Evolutionary conservation across 2,113 vertebrate species (phyloP).

Genomic region (Ophthalmolycus amberensis): DNA sequence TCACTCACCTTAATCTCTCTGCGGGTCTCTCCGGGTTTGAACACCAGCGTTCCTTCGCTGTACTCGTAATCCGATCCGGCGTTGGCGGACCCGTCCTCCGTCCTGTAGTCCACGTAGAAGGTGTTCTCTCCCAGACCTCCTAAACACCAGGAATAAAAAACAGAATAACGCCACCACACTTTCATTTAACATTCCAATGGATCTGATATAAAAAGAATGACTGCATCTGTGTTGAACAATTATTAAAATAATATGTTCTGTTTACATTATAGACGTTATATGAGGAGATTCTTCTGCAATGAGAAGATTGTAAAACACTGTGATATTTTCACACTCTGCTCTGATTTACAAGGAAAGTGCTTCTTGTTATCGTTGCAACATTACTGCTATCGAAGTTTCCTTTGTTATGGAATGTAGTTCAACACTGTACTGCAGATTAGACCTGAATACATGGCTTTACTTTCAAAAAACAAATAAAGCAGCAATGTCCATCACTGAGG

Average conservation of each 20-base stretch:
- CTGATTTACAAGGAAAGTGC: background rate
- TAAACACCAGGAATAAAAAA: conserved; percentile 7
- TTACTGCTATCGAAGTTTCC: background rate
- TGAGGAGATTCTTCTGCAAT: background rate
- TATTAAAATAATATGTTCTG: background rate
- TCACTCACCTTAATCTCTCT: conserved; percentile 84
- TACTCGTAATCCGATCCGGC: conserved; percentile 95
- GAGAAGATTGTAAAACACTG: background rate
- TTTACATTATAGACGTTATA: background rate
- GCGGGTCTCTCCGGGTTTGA: conserved; percentile 85
- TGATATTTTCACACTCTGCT: background rate
- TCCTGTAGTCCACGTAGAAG: conserved; percentile 97
- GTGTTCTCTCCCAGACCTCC: conserved; percentile 89
- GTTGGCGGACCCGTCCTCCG: conserved; percentile 95
- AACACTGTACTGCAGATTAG: background rate
- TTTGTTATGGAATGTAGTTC: background rate
- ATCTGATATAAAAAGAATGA: background rate
- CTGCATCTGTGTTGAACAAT: background rate
- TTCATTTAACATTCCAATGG: background rate
- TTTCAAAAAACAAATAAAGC: background rate
- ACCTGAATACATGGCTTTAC: background rate
- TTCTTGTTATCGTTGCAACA: background rate
- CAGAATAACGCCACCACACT: background rate
- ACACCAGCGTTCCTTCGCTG: conserved; percentile 83
- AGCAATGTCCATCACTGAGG: background rate